Evolutionary conservation across 2,888 invertebrate genomes (phyloP).

Genomic region (Imbricaverruca yamaguchii): DNA sequence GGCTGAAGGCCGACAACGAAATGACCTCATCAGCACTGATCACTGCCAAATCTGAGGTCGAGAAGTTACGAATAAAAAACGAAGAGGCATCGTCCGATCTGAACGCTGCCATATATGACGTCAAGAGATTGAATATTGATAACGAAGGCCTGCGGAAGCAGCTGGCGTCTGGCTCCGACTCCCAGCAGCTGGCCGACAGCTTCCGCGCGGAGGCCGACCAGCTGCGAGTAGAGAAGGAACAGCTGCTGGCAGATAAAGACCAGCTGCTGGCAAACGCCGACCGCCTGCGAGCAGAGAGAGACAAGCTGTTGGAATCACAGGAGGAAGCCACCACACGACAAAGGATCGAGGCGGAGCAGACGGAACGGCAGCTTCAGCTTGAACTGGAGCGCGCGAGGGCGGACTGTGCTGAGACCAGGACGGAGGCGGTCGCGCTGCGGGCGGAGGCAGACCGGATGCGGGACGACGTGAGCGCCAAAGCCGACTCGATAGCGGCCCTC

Average conservation of each 20-base stretch:
- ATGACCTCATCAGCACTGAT: too few species aligned
- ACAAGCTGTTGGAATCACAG: constrained; percentile 20
- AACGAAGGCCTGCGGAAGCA: not conserved
- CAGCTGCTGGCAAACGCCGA: too few species aligned
- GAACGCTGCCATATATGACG: not conserved
- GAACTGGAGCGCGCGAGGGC: too few species aligned
- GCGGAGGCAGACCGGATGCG: too few species aligned
- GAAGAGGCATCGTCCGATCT: not conserved
- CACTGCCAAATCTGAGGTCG: too few species aligned
- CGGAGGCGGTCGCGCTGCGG: too few species aligned
- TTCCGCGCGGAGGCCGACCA: constrained; percentile 14
- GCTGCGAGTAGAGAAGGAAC: constrained; percentile 24
- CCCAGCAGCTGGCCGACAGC: constrained; percentile 17
- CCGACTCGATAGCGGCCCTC: not conserved
- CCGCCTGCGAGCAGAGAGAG: too few species aligned
- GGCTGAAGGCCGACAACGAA: too few species aligned
- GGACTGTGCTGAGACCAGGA: too few species aligned
- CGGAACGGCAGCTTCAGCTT: too few species aligned
- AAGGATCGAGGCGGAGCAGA: too few species aligned
- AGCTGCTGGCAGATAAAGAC: constrained; percentile 23
- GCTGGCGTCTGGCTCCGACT: not conserved
- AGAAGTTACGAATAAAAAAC: not conserved
- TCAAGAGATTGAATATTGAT: not conserved
- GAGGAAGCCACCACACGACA: constrained; percentile 25
- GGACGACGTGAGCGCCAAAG: not conserved